phyloP scores from a whole-genome alignment of 2,113 vertebrate genomes.

The Aphyosemion australe region DNA sequence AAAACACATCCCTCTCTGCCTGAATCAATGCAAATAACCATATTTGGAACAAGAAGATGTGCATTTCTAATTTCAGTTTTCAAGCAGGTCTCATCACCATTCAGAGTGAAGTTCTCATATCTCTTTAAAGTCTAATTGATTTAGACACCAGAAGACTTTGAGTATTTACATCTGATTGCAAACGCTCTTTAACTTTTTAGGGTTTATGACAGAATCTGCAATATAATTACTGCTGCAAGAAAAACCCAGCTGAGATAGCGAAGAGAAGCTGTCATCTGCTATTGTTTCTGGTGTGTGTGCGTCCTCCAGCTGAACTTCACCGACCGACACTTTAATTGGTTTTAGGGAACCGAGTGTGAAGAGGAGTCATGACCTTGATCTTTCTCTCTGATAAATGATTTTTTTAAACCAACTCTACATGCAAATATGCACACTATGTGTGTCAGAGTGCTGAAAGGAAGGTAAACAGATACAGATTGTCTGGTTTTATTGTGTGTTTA shows the following conservation, averaged over 20 bases:
- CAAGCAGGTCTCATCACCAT: conserved; percentile 43
- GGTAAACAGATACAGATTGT: conserved; percentile 78
- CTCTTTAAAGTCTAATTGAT: conserved; percentile 50
- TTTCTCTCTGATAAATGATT: conserved; percentile 72
- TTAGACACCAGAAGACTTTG: conserved; percentile 36
- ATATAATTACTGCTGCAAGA: conserved; percentile 75
- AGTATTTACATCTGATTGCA: conserved; percentile 66
- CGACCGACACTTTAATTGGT: conserved; percentile 79
- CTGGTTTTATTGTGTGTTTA: conserved; percentile 80
- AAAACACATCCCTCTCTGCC: too few relatives aligned
- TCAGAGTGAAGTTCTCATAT: conserved; percentile 43
- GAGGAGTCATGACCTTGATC: conserved; percentile 82
- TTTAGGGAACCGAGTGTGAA: conserved; percentile 77
- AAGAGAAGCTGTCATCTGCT: conserved; percentile 64
- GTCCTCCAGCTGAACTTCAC: conserved; percentile 82
- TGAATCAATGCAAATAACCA: neutral
- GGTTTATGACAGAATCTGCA: conserved; percentile 80
- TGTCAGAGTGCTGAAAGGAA: conserved; percentile 47
- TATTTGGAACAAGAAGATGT: neutral
- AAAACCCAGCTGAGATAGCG: conserved; percentile 64
- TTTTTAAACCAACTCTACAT: conserved; percentile 67
- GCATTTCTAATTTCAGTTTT: conserved; percentile 37
- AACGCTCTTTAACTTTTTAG: conserved; percentile 67
- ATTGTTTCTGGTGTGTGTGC: conserved; percentile 66
- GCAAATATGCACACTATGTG: conserved; percentile 71